These are phyloP conservation scores for Archips xylosteana DNA, from an alignment of 2,888 invertebrate species.

Conservation along the genomic window DNA sequence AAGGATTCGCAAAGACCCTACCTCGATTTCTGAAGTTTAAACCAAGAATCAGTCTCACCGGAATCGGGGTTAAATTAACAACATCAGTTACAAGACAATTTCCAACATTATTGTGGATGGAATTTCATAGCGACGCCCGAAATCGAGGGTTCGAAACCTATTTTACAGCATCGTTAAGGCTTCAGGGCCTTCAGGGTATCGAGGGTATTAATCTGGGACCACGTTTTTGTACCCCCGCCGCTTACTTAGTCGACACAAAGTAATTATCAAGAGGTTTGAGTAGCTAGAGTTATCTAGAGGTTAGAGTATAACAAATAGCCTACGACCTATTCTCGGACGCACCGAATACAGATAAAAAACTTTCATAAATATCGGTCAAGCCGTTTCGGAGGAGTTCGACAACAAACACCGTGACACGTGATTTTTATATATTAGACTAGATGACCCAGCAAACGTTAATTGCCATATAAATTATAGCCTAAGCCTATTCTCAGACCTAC, in stretches of 20 bases:
- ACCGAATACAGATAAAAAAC: no score
- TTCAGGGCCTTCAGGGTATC: slow-evolving; percentile 29
- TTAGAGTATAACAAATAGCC: neutral
- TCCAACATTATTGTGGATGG: slow-evolving; percentile 41
- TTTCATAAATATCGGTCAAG: no score
- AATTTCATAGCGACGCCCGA: slow-evolving; percentile 24
- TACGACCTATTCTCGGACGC: no score
- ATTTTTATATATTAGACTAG: no score
- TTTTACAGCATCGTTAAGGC: slow-evolving; percentile 27
- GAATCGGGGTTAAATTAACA: slow-evolving; percentile 49
- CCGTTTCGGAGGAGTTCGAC: no score
- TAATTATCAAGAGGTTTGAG: neutral
- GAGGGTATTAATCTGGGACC: slow-evolving; percentile 23
- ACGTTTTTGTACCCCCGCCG: slow-evolving; percentile 17
- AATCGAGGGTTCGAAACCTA: slow-evolving; percentile 31
- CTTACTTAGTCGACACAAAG: slow-evolving; percentile 13
- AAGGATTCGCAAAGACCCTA: neutral
- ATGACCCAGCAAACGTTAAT: no score
- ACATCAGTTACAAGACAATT: slow-evolving; percentile 49
- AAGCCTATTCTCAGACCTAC: no score
- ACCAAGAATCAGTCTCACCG: slow-evolving; percentile 47
- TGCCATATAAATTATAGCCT: no score
- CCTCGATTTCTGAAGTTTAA: slow-evolving; percentile 43
- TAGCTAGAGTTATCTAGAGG: neutral
- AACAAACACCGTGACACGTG: no score